A percentile compares a stretch with the other conserved stretches of the same genome.
Conservation (phyloP, 1,140 invertebrate species). For the Leguminivora glycinivorella region DNA sequence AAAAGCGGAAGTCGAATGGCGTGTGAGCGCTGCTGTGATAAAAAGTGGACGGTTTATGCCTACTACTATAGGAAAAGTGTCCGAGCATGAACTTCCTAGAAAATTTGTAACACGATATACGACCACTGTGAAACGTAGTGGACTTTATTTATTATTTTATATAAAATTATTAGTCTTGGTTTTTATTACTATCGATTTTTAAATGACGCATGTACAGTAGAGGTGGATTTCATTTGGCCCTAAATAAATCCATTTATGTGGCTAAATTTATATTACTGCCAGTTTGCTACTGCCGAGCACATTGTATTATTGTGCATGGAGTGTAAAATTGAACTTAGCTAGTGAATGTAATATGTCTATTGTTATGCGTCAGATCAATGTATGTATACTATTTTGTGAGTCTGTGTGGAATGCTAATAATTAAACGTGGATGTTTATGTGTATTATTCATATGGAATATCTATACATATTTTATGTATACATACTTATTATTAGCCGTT, state of each 20-base stretch:
- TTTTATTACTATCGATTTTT: neutral
- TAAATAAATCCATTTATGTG: neutral
- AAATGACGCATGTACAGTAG: neutral
- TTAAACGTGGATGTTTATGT: slow-evolving; percentile 37
- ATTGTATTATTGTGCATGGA: slow-evolving; percentile 32
- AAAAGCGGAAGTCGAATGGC: slow-evolving; percentile 39
- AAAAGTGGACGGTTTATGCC: slow-evolving; percentile 36
- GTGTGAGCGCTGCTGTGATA: slow-evolving; percentile 59
- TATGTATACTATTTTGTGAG: slow-evolving; percentile 44
- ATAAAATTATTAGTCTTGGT: neutral
- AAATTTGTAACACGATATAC: slow-evolving; percentile 1
- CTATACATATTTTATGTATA: slow-evolving; percentile 20
- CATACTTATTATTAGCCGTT: neutral
- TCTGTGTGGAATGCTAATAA: slow-evolving; percentile 49
- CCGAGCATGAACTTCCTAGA: neutral
- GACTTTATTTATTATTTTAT: slow-evolving; percentile 22
- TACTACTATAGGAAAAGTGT: slow-evolving; percentile 1
- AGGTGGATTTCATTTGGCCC: neutral
- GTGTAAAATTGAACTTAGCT: slow-evolving; percentile 72
- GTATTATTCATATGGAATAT: slow-evolving; percentile 34
- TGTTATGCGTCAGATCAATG: slow-evolving; percentile 15
- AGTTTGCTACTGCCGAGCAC: neutral
- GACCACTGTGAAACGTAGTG: neutral
- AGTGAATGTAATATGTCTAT: slow-evolving; percentile 52
- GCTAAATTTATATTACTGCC: neutral